Evolutionary conservation across 2,888 invertebrate species (phyloP), one percentile per base, ranked within the genome.

Genomic region (Elmis aenea): DNA sequence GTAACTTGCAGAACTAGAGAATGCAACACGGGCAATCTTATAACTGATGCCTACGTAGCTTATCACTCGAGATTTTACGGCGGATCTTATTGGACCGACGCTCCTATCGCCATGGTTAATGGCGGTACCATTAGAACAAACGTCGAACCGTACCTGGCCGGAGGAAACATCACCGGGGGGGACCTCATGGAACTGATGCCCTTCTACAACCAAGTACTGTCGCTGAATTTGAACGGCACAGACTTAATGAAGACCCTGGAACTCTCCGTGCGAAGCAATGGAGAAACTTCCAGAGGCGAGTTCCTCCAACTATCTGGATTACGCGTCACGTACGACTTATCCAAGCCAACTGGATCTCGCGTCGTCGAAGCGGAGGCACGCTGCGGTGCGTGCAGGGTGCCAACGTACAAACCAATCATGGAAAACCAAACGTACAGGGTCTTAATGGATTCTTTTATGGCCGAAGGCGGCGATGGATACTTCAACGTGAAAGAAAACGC

Each of bases 221-320:
- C 79, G 20, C 62, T 84, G 0, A 70, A 71, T 23, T 63, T 92
- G 8, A 77, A 70, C 12, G 93, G 92, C 0, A 68, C 69, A 31
- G 66, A 69, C 13, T 59, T 94, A 2, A 59, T 70, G 32, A 67
- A 76, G 38, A 55, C 59, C 13, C 30, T 67, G 5, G 67, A 67
- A 43, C 55, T 55, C 10, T 60, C 59, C 8, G 55, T 58, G 4
- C 50, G 64, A 23, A 53, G 60, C 15, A 57, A 63, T 25, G 65
- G 65, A 0, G 62, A 63, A 32, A 65, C 64, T 2, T 64, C 64
- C 0, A 38, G 39, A n/a, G 91, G 90, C 1, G 81, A 81, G 45
- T 93, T 90, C 58, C 69, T 92, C 3, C 92, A 93, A 69, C 70
- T 84, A 36, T 89, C 93, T 9, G 92, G 92, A 1, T 48, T 85